These are phyloP conservation scores for Periparus ater DNA, from an alignment of 2,797 vertebrate species.

Conservation along the genomic window DNA sequence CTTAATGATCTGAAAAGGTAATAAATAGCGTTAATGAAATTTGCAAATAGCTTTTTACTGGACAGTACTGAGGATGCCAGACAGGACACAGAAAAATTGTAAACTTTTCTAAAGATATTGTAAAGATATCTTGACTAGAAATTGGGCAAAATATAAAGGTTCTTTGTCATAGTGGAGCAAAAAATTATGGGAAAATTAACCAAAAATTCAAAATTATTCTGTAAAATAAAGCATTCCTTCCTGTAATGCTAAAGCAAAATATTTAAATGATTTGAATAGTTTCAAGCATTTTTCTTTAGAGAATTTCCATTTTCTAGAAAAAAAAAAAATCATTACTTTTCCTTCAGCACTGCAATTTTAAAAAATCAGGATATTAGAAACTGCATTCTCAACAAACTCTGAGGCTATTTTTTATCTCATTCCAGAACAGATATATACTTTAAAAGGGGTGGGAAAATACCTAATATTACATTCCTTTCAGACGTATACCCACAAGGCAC, in stretches of 20 bases:
- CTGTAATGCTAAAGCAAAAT: neutral
- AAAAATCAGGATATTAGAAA: neutral
- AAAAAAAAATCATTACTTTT: accelerated
- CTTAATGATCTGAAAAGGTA: neutral
- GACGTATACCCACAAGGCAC: accelerated
- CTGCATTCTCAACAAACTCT: neutral
- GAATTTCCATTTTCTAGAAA: neutral
- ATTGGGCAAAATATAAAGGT: neutral
- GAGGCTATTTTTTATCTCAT: neutral
- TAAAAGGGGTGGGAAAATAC: neutral
- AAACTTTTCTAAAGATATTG: neutral
- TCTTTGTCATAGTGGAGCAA: neutral
- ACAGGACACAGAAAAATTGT: neutral
- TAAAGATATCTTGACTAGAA: neutral
- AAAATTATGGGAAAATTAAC: neutral
- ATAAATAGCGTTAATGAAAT: neutral
- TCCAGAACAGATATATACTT: neutral
- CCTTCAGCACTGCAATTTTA: neutral
- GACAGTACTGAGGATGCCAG: neutral
- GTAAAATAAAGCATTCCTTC: neutral
- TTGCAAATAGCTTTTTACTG: neutral
- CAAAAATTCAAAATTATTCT: neutral
- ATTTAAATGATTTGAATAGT: neutral
- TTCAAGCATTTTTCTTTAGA: neutral
- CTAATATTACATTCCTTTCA: neutral